A percentile compares a stretch with the other conserved stretches of the same genome.
phyloP scores from a whole-genome alignment of 2,888 invertebrate genomes.

The Phengaris arion region DNA sequence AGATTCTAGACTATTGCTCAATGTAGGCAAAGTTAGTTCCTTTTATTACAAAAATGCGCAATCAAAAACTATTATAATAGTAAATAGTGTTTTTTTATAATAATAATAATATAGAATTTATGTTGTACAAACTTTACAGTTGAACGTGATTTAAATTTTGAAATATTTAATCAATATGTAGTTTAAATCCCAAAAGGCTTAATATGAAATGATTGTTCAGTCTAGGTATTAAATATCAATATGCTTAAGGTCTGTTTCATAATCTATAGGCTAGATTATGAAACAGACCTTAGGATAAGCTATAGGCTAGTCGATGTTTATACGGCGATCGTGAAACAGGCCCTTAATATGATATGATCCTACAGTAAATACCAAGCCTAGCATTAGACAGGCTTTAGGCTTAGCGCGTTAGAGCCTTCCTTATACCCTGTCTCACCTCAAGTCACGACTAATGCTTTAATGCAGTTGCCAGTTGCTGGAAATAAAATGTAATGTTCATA shows the following conservation, averaged over 20 bases:
- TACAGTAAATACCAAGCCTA: not conserved
- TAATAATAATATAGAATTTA: not conserved
- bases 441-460: constrained; percentile 6
- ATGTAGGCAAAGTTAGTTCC: not conserved
- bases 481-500: constrained; percentile 5
- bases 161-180: no score
- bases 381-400: constrained; percentile 14
- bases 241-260: no score
- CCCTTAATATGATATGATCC: not conserved
- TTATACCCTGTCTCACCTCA: constrained; percentile 11
- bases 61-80: not conserved
- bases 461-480: not conserved
- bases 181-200: not conserved
- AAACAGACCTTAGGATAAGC: no score
- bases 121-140: not conserved
- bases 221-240: no score
- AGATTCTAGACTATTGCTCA: not conserved
- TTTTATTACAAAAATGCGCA: not conserved
- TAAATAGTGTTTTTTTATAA: not conserved
- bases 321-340: no score
- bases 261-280: no score
- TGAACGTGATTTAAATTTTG: not conserved
- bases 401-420: constrained; percentile 7
- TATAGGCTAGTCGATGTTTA: no score
- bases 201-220: not conserved